Base-by-base conservation (phyloP, 2,888 invertebrate genomes). In the Microctonus hyperodae region DNA sequence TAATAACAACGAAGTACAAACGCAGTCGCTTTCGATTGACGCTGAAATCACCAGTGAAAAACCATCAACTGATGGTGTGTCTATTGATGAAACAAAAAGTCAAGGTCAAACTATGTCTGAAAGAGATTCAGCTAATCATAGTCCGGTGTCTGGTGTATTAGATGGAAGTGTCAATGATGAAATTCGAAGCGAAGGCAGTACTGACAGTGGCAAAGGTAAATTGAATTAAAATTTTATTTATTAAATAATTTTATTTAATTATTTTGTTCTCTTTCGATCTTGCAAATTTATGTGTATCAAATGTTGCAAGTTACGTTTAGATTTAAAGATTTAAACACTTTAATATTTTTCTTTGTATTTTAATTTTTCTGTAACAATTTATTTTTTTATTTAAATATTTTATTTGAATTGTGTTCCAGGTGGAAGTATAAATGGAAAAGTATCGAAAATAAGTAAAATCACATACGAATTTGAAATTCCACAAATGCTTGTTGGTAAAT, bases 161-260 rank as follows among this genome's bases (percentile, higher is more conserved):
- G 91, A 83, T 28, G 82, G 81, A 13, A 83, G 83, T 60, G 79
- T 82, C n/a, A 83, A 79, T 0, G 83, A 83, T 61, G 83, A 83
- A 63, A 78, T 79, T 2, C 75, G 81, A 48, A 83, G 83, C 65
- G 83, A 90, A 90, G 92, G 91, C 70, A 93, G 93, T 67, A 92
- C 91, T 83, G 94, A 94, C 83, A 93, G 93, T 83, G 93, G 93
- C 56, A 93, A 93, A 85, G 93, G 94, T 74, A 89, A 58, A 37
- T 37, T 16, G 16, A 4, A 48, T 25, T 4, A 13, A 7, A 28
- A 28, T 5, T 5, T 9, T 60, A n/a, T n/a, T n/a, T n/a, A n/a
- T 60, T 10, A 6, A 58, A 22, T 40, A 35, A 51, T 33, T 53
- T 31, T 1, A 53, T 16, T 57, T 22, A 2, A 9, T 22, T 51